Evolutionary conservation across 2,797 vertebrate species (phyloP), one percentile per base, ranked within the genome.

Genomic region (Sebastolobus alascanus): DNA sequence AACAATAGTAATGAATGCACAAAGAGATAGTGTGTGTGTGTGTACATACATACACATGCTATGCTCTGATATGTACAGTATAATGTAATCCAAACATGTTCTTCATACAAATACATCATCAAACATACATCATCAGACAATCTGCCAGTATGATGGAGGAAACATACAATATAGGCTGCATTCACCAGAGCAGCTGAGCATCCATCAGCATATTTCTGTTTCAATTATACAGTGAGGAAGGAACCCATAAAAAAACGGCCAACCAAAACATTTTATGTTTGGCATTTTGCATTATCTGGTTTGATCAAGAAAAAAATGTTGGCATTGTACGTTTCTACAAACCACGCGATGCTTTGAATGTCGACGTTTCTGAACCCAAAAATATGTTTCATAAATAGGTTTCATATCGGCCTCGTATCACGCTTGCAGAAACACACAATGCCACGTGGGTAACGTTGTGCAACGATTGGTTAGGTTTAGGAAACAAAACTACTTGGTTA

Each of bases 1-100:
- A 89, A 70, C 68, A 87, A 74, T 79, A 87, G 80, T 82, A 87
- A 79, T 78, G 68, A 78, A 76, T 75, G 52, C 70, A 81, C 33
- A 71, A 27, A 70, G 38, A 69, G 61, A 58, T 9, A 11, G 16
- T 37, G 9, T 35, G 31, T 63, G 37, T 70, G 31, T 25, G 16
- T 46, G 37, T 43, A 7, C 72, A 46, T 50, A 50, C 16, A 46
- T 43, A 33, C 35, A 55, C 20, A 31, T 37, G 27, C 16, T 2
- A 31, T 43, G 50, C 16, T 72, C 29, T 64, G 54, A 16, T 73
- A 69, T 58, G 5, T 25, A 46, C 33, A 61, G 10, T 25, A 16
- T 29, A 38, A 38, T 59, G 10, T 63, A 29, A 8, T 37, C 25
- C 27, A 66, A 29, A 43, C 3, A 12, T 20, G 8, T 31, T 5